These are phyloP conservation scores for Helobdella robusta DNA, from an alignment of 2,888 invertebrate genomes.

Conservation along the genomic window DNA sequence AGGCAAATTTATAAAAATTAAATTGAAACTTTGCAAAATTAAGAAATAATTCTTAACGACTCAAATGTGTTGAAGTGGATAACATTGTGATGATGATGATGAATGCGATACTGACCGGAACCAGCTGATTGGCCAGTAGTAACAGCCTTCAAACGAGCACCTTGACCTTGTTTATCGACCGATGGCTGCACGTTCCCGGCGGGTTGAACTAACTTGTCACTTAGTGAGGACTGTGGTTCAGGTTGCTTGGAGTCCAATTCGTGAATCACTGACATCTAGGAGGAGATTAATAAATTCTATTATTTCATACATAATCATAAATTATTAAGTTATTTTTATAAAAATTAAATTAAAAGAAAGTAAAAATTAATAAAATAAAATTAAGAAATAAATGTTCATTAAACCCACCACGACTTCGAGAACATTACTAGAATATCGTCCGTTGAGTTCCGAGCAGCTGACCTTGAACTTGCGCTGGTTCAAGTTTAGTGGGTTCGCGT, in stretches of 20 bases:
- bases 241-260: not conserved
- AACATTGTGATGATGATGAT: no score
- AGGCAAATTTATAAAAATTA: no score
- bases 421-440: constrained; percentile 86
- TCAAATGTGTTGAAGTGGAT: no score
- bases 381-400: not conserved
- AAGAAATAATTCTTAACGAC: no score
- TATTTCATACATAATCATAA: not conserved
- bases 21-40: no score
- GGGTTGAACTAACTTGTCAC: not conserved
- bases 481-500: constrained; percentile 87
- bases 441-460: constrained; percentile 84
- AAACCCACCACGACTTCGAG: constrained; percentile 72
- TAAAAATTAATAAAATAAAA: not conserved
- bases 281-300: not conserved
- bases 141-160: not conserved
- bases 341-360: not conserved
- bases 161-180: not conserved
- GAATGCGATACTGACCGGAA: constrained; percentile 13
- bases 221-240: not conserved
- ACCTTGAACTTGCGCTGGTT: constrained; percentile 81
- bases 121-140: not conserved
- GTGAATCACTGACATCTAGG: constrained; percentile 12
- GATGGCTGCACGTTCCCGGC: not conserved
- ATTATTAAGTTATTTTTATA: not conserved